Evolutionary conservation across 2,888 invertebrate species (phyloP), one percentile per base, ranked within the genome.

Genomic region (Calameuta pallipes): DNA sequence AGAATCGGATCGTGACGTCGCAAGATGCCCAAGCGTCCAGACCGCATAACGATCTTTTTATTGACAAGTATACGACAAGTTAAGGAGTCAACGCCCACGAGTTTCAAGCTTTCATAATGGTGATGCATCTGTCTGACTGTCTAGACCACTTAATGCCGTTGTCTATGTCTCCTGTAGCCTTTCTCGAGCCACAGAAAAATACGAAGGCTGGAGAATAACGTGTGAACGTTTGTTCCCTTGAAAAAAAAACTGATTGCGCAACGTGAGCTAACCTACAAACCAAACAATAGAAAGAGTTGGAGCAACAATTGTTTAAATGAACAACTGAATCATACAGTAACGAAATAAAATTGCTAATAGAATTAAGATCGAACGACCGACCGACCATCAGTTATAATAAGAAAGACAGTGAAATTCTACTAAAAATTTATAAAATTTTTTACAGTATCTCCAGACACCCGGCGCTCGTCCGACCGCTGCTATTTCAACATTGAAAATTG

Each of bases 11-110:
- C 33, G 15, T 71, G 33, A 71, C 71, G 71, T 23, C 12, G 71
- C 71, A 31, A 31, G 71, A 71, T 74, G 74, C 36, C 71, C 71
- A 36, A 30, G 23, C 36, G 36, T 36, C 37, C 36, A 86, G 86
- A 87, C 86, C 80, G 80, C 80, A 83, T 86, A 86, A 86, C 85
- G 85, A 85, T 83, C 82, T 84, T 86, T 86, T 86, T 83, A 86
- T 86, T 86, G 87, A 87, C 87, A 87, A 85, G 83, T 85, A 86
- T 87, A 85, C 86, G 86, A 85, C 84, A 79, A 78, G 77, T 78
- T 82, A 81, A 78, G 80, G 81, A 82, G 80, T 75, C 77, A 81
- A 83, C 83, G 84, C 83, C 83, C 82, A 83, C 83, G 81, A 80
- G 80, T 80, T 81, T 80, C 80, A 80, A 79, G 80, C 80, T 80